Evolutionary conservation across 2,113 vertebrate species (phyloP).

Genomic region (Hemichromis elongatus): DNA sequence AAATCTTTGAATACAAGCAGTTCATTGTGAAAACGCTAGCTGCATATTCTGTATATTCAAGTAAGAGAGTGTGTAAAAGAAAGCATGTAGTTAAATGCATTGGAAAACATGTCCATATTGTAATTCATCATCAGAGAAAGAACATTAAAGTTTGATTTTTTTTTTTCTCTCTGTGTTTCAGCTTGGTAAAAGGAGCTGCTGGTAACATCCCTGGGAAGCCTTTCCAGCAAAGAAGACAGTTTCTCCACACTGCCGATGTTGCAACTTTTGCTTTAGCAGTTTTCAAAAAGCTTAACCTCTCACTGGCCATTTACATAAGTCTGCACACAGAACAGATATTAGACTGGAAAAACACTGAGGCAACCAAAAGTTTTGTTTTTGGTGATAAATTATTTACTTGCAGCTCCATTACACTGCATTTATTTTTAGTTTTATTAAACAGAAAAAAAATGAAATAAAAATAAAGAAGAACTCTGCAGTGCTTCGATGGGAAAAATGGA

Average conservation of each 20-base stretch:
- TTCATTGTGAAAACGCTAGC: not conserved
- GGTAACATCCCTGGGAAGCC: not conserved
- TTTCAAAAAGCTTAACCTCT: conserved; percentile 3
- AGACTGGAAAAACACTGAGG: not conserved
- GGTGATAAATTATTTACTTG: not conserved
- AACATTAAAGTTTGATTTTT: not conserved
- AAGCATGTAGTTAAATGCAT: not conserved
- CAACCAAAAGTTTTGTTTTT: not conserved
- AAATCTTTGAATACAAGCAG: not conserved
- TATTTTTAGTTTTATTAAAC: not conserved
- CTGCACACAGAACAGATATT: not conserved
- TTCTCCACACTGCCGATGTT: not conserved
- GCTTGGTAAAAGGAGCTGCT: not conserved
- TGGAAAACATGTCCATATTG: too few species aligned
- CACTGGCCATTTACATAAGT: conserved; percentile 21
- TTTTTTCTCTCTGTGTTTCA: not conserved
- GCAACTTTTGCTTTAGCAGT: conserved; percentile 3
- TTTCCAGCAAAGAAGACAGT: not conserved
- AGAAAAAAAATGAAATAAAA: not conserved
- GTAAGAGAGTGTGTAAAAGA: not conserved
- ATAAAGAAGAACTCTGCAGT: not conserved
- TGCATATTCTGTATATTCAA: not conserved
- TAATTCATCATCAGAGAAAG: not conserved
- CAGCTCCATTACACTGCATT: not conserved
- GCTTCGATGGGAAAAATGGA: not conserved